Conservation (phyloP, 2,888 invertebrate genomes). For the Linnaemya vulpina region DNA sequence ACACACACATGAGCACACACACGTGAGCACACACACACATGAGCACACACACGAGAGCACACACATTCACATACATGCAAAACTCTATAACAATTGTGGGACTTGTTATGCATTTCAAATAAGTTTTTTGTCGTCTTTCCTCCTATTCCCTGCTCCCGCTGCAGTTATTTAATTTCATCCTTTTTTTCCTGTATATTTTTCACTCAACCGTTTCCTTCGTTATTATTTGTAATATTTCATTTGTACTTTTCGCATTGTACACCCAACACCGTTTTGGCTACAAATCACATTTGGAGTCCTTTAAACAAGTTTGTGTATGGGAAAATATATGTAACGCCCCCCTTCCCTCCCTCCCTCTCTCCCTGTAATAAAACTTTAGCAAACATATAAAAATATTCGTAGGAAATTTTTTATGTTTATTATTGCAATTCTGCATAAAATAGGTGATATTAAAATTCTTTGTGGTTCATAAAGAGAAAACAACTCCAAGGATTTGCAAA, state of each 20-base stretch:
- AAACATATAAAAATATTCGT: constrained; percentile 14
- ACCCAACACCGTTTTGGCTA: constrained; percentile 21
- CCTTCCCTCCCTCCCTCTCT: background rate
- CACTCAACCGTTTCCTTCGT: constrained; percentile 7
- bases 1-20: background rate
- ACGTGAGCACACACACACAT: background rate
- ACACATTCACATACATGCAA: background rate
- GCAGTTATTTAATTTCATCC: constrained; percentile 13
- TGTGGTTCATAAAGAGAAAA: constrained; percentile 42
- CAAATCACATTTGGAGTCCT: constrained; percentile 36
- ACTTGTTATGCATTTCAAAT: constrained; percentile 60
- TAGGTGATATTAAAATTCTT: constrained; percentile 46
- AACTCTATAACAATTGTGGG: background rate
- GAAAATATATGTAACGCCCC: constrained; percentile 11
- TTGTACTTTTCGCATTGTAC: background rate
- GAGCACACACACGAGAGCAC: background rate
- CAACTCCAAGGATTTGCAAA: constrained; percentile 36
- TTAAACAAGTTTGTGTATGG: constrained; percentile 23
- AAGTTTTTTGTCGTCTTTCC: background rate
- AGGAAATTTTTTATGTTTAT: constrained; percentile 39
- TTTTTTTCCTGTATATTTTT: background rate
- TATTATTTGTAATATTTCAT: constrained; percentile 21
- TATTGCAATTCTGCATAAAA: constrained; percentile 49
- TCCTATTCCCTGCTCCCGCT: background rate
- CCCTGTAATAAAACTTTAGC: constrained; percentile 6